These are phyloP conservation scores for Epistrophe grossulariae DNA, from an alignment of 2,888 invertebrate species.

Conservation along the genomic window DNA sequence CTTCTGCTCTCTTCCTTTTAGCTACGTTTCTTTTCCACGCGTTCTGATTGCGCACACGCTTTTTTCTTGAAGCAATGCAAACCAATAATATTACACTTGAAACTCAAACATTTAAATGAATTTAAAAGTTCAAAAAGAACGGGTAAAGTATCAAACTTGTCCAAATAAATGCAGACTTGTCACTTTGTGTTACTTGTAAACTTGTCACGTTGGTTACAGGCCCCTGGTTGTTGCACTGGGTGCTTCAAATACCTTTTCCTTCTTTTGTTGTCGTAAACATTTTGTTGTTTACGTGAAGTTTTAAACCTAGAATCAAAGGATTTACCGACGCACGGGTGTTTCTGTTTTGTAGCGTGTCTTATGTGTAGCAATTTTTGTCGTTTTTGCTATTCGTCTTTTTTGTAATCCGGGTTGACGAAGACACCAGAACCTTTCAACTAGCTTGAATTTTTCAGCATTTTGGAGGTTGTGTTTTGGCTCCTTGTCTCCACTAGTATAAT, in stretches of 20 bases:
- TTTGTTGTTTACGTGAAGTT: constrained; percentile 4
- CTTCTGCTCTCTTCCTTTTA: too few relatives aligned
- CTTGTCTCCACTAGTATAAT: not conserved
- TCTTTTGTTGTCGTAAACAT: constrained; percentile 1
- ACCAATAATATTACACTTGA: too few relatives aligned
- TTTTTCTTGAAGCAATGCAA: too few relatives aligned
- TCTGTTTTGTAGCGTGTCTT: constrained; percentile 4
- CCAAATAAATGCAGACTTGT: too few relatives aligned
- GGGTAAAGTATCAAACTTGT: too few relatives aligned
- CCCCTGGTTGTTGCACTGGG: too few relatives aligned
- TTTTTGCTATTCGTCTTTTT: not conserved
- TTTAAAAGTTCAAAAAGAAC: too few relatives aligned
- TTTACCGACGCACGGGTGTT: not conserved
- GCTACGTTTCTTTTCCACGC: too few relatives aligned
- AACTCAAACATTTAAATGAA: too few relatives aligned
- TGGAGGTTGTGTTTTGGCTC: not conserved
- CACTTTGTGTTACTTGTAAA: too few relatives aligned
- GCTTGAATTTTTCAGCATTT: constrained; percentile 11
- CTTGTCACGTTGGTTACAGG: too few relatives aligned
- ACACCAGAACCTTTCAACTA: constrained; percentile 8
- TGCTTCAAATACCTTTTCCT: not conserved
- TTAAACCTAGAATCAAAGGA: not conserved
- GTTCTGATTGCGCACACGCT: too few relatives aligned
- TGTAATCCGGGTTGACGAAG: constrained; percentile 4
- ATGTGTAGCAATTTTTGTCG: not conserved